A percentile compares a stretch with the other conserved stretches of the same genome.
Conservation (phyloP, 2,797 vertebrate species). For the Lagorchestes hirsutus region DNA sequence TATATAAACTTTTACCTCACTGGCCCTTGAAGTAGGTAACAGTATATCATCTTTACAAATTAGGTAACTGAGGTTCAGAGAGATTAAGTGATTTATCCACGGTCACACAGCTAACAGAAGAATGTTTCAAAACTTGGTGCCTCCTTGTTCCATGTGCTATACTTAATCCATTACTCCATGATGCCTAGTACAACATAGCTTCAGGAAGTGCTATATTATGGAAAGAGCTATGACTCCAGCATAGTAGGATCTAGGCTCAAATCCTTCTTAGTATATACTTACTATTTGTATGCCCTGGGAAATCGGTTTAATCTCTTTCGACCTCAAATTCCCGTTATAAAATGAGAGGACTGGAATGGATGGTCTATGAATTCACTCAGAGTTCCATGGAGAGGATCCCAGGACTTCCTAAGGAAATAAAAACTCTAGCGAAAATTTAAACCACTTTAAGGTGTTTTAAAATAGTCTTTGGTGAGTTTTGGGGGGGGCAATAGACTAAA, state of each 20-base stretch:
- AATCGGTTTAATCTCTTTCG: background rate
- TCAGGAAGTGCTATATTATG: background rate
- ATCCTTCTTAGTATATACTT: background rate
- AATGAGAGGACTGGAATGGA: background rate
- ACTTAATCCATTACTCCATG: background rate
- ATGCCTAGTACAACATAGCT: background rate
- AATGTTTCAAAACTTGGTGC: background rate
- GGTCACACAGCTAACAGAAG: background rate
- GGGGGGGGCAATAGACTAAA: constrained; percentile 24
- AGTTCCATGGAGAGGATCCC: background rate
- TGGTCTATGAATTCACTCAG: background rate
- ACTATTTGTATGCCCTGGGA: background rate
- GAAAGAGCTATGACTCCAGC: background rate
- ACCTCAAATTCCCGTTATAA: background rate
- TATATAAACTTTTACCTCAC: background rate
- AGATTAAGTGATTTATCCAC: background rate
- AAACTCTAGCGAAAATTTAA: background rate
- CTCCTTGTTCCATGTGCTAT: background rate
- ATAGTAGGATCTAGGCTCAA: background rate
- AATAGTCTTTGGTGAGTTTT: background rate
- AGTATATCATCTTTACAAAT: background rate
- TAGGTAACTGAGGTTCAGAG: background rate
- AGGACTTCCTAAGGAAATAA: background rate
- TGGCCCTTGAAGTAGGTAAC: background rate
- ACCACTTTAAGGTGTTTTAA: background rate